Conservation (phyloP, 1,140 invertebrate genomes). For the Portunus trituberculatus region DNA sequence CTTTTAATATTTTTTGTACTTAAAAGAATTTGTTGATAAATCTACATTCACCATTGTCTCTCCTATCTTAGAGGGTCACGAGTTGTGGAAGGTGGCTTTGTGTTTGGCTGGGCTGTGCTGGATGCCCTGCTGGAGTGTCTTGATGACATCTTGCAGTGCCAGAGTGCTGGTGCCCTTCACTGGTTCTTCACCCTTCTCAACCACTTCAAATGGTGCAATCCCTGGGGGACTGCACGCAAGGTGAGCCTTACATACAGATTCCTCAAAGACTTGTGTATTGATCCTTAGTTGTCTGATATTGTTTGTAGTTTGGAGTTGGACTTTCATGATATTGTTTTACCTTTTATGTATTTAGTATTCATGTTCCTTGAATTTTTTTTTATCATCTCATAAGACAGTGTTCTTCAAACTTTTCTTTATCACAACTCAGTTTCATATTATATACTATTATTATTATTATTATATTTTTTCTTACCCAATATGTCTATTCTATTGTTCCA, state of each 20-base stretch:
- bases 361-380: too few species aligned
- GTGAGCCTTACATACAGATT: conserved; percentile 17
- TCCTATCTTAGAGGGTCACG: conserved; percentile 48
- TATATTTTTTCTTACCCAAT: too few species aligned
- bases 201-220: conserved; percentile 85
- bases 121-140: conserved; percentile 86
- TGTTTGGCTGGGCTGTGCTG: conserved; percentile 83
- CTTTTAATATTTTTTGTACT: too few species aligned
- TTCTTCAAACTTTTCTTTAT: too few species aligned
- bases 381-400: too few species aligned
- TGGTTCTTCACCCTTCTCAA: conserved; percentile 91
- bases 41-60: too few species aligned
- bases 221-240: conserved; percentile 78
- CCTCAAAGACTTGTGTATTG: not conserved
- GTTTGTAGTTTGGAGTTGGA: not conserved
- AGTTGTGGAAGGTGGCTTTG: conserved; percentile 76
- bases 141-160: conserved; percentile 86
- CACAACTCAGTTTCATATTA: too few species aligned
- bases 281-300: too few species aligned
- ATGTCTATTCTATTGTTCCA: too few species aligned
- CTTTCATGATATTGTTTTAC: not conserved
- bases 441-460: too few species aligned
- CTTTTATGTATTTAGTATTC: not conserved
- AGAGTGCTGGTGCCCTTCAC: conserved; percentile 90
- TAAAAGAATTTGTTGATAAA: too few species aligned